Conservation (phyloP, 2,113 vertebrate genomes). For the Rynchops niger region DNA sequence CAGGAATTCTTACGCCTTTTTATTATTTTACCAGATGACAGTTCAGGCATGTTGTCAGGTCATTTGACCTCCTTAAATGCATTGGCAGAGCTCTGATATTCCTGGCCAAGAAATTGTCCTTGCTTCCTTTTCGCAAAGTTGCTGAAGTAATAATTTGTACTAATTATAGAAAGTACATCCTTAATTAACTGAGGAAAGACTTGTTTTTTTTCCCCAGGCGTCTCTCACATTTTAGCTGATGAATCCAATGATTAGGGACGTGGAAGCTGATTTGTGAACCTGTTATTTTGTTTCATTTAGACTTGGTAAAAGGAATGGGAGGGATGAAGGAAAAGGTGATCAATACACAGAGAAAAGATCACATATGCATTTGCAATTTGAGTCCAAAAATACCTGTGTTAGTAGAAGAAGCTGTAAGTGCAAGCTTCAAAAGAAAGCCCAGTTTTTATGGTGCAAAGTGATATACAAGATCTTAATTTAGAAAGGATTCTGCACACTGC, state of each 20-base stretch:
- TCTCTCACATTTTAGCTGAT: background rate
- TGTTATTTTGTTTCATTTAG: background rate
- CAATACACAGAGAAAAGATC: background rate
- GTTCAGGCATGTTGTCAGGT: slow-evolving; percentile 29
- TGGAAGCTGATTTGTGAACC: background rate
- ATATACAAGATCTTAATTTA: background rate
- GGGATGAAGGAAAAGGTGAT: background rate
- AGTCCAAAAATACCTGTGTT: background rate
- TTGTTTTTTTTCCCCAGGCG: accelerated
- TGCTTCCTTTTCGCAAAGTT: slow-evolving; percentile 3
- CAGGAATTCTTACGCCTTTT: background rate
- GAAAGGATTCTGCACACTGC: background rate
- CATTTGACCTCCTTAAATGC: slow-evolving; percentile 53
- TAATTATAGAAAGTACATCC: background rate
- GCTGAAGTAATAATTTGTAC: background rate
- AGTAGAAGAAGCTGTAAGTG: background rate
- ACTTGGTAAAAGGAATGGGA: background rate
- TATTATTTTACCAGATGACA: slow-evolving; percentile 55
- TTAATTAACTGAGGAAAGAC: background rate
- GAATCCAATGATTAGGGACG: background rate
- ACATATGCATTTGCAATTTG: background rate
- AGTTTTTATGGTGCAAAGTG: background rate
- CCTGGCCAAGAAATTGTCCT: slow-evolving; percentile 8
- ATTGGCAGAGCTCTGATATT: slow-evolving; percentile 27
- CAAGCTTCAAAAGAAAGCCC: background rate